Conservation (phyloP, 2,888 invertebrate species). For the Chesias legatella region DNA sequence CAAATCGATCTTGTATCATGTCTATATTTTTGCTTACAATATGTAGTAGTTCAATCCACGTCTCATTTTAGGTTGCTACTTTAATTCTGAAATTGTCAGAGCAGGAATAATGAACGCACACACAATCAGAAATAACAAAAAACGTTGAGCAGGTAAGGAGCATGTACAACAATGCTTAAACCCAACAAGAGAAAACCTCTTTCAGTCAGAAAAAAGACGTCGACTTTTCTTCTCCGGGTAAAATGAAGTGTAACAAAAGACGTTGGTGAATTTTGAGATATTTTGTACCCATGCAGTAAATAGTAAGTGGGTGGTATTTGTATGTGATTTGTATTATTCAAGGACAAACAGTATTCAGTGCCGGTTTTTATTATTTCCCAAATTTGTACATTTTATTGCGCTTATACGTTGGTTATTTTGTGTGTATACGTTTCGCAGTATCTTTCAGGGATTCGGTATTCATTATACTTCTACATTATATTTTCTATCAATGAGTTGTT, state of each 20-base stretch:
- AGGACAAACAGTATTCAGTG: background rate
- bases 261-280: constrained; percentile 5
- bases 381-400: too few relatives aligned
- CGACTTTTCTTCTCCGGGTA: constrained; percentile 11
- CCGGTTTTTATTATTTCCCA: too few relatives aligned
- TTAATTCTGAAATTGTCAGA: too few relatives aligned
- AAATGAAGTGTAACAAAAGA: constrained; percentile 11
- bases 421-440: too few relatives aligned
- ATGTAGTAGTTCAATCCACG: too few relatives aligned
- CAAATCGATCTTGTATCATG: too few relatives aligned
- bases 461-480: too few relatives aligned
- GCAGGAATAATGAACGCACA: constrained; percentile 15
- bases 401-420: too few relatives aligned
- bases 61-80: too few relatives aligned
- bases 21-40: too few relatives aligned
- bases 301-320: background rate
- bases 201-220: constrained; percentile 13
- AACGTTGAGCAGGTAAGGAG: constrained; percentile 19
- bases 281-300: constrained; percentile 9
- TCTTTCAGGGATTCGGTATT: too few relatives aligned
- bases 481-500: too few relatives aligned
- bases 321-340: constrained; percentile 6
- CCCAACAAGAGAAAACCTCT: constrained; percentile 24
- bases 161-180: constrained; percentile 27
- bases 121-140: constrained; percentile 19